Base-by-base conservation (phyloP, 2,113 vertebrate species). In the Mastomys natalensis region DNA sequence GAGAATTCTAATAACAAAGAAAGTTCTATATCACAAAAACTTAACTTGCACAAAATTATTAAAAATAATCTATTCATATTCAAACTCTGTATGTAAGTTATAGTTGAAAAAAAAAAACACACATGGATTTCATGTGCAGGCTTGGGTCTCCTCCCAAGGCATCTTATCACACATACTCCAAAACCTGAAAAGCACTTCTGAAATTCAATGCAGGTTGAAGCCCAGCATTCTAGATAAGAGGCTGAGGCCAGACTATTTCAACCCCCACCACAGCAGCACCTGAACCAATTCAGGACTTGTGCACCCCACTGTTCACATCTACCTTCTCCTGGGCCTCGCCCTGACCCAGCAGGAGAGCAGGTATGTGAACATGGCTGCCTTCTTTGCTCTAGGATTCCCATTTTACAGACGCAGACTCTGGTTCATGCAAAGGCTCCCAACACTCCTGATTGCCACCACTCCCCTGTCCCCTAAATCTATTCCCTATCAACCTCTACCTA, bases 311-410 rank as follows among this genome's bases (percentile, higher is more conserved):
- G 13, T 6, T 60, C 4, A 9, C 13, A 0, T 64, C 66, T 16
- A 16, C 78, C 24, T 72, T 45, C 58, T 45, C 80, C 74, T 26
- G 22, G 68, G 53, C 72, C 76, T 55, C 51, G 31, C 15, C 37
- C 55, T 31, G 15, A 2, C 43, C 17, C 37, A 72, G 55, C 15
- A 40, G 37, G 16, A 24, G 5, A n/a, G 2, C 53, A 22, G 24
- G 13, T 17, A 10, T 48, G 29, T 0, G 0, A 5, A 7, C 2
- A 2, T 15, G 31, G 37, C 37, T 29, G 3, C 10, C 17, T 40
- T 81, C 8, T 0, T 53, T 68, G 24, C 51, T 85, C 37, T 11
- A 9, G 15, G 43, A 48, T 74, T 68, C 43, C 85, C 85, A 81
- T 87, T 55, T 84, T 55, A 43, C 21, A 87, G 81, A 31, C 12